These are phyloP conservation scores for Falco naumanni DNA, from an alignment of 2,797 vertebrate species.

Conservation along the genomic window DNA sequence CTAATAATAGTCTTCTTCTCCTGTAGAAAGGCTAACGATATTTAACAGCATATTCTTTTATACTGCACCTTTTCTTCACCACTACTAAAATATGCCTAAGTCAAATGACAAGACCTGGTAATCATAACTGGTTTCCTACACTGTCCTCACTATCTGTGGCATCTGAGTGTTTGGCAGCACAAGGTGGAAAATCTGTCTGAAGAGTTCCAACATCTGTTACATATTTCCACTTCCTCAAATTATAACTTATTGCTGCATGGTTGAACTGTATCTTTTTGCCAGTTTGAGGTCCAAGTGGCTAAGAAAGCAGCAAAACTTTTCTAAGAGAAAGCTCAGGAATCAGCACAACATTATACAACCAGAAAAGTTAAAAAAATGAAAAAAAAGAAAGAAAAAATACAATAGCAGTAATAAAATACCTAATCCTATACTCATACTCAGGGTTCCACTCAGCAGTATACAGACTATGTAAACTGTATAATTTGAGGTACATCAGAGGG, in stretches of 20 bases:
- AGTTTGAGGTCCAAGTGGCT: conserved; percentile 38
- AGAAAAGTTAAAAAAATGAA: background rate
- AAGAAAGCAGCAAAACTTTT: conserved; percentile 4
- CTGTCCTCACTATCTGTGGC: conserved; percentile 54
- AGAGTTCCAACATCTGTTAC: conserved; percentile 64
- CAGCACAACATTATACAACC: background rate
- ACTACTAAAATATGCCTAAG: background rate
- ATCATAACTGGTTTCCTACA: conserved; percentile 13
- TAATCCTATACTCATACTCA: background rate
- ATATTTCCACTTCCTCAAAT: conserved; percentile 71
- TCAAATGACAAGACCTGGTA: conserved; percentile 17
- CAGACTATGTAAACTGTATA: background rate
- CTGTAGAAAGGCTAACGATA: background rate
- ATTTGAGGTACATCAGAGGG: background rate
- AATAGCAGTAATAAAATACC: background rate
- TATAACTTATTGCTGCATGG: conserved; percentile 53
- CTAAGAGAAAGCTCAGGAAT: conserved; percentile 3
- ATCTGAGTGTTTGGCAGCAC: conserved; percentile 23
- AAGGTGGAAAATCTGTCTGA: conserved; percentile 63
- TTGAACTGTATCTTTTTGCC: conserved; percentile 38
- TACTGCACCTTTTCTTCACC: background rate
- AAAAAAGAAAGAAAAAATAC: background rate
- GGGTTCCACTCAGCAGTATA: background rate
- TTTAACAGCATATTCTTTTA: background rate
- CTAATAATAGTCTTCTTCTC: background rate